These are phyloP conservation scores for Popillia japonica DNA, from an alignment of 1,140 invertebrate genomes.

Conservation along the genomic window DNA sequence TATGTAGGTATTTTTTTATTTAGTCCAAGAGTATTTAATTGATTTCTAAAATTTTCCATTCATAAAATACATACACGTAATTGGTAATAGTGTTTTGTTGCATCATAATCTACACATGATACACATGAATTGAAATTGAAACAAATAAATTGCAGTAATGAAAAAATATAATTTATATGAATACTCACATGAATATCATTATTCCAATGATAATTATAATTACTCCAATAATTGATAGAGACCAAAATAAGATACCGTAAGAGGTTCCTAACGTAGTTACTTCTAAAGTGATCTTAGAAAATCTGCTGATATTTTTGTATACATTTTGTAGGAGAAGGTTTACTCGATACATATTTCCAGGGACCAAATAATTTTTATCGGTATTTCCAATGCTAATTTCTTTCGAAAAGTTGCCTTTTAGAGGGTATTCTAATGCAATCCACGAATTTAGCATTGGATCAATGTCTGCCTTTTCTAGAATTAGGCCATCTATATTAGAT, in stretches of 20 bases:
- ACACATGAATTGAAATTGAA: background rate
- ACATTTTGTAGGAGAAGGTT: background rate
- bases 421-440: background rate
- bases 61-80: too few species aligned
- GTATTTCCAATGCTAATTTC: background rate
- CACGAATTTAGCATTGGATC: background rate
- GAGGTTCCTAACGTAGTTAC: background rate
- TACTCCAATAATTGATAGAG: background rate
- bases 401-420: background rate
- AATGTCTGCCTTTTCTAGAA: background rate
- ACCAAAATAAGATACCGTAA: background rate
- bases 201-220: background rate
- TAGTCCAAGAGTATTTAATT: too few species aligned
- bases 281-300: background rate
- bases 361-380: background rate
- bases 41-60: too few species aligned
- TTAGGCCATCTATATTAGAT: background rate
- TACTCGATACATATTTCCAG: background rate
- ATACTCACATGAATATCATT: constrained; percentile 1
- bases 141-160: background rate
- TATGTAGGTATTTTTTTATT: too few species aligned
- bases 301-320: constrained; percentile 10
- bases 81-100: too few species aligned
- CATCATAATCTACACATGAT: too few species aligned
- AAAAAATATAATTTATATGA: background rate